These are phyloP conservation scores for Cryptomyrus ogoouensis DNA, from an alignment of 2,113 vertebrate genomes.

Conservation along the genomic window DNA sequence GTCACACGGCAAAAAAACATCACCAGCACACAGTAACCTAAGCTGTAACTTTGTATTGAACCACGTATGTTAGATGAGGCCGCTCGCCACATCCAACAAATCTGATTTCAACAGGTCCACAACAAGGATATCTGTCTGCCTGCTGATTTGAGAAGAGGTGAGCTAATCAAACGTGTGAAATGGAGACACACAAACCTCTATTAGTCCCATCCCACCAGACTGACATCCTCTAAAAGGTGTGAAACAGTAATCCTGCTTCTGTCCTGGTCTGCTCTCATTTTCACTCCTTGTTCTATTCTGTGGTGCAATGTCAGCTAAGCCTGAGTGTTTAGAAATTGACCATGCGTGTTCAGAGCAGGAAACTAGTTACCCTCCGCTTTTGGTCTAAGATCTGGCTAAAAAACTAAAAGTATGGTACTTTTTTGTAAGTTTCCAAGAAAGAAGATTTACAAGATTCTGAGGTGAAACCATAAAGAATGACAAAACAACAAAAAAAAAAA, in stretches of 20 bases:
- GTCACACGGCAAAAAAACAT: neutral
- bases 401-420: neutral
- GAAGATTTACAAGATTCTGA: neutral
- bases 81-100: neutral
- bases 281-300: neutral
- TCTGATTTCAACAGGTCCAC: neutral
- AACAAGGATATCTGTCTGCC: neutral
- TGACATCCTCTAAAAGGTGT: neutral
- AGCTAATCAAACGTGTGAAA: constrained; percentile 8
- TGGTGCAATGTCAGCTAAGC: neutral
- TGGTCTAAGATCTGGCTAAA: neutral
- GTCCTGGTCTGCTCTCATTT: neutral
- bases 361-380: neutral
- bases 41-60: neutral
- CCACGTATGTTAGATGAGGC: neutral
- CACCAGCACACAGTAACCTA: neutral
- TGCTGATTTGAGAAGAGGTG: neutral
- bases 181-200: neutral
- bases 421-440: neutral
- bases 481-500: constrained; percentile 27
- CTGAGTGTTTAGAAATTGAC: neutral
- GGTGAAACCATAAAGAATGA: constrained; percentile 9
- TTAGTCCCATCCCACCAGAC: neutral
- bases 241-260: neutral
- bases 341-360: neutral